Base-by-base conservation (phyloP, 2,113 vertebrate genomes). In the Eulemur rufifrons region DNA sequence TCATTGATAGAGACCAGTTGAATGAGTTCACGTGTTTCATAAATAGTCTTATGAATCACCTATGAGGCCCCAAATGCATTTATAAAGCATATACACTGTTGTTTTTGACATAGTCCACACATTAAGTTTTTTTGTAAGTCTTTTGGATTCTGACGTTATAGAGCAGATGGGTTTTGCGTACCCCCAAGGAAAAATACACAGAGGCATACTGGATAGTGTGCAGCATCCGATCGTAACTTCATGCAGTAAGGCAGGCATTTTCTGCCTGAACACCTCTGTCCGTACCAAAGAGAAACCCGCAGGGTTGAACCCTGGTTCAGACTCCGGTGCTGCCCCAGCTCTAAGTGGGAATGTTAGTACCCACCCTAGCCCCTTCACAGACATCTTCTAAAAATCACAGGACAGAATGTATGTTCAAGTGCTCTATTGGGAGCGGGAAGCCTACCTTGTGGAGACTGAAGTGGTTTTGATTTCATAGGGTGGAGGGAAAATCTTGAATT, bases 401-500 rank as follows among this genome's bases (percentile, higher is more conserved):
- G 69, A 93, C 27, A 93, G 1, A 39, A 27, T 8, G 11, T n/a
- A 29, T 25, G 4, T 25, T 17, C 66, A 93, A 23, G 8, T 25
- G 6, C 34, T 85, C 10, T 82, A 2, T 85, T 25, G 32, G 32
- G 18, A 73, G 6, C 2, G 21, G 25, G 5, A 23, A 8, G 59
- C 13, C 37, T 47, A 47, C 25, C 15, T 54, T 83, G 42, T 47
- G 29, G 23, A 92, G 10, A 10, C 47, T 59, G 14, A 32, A 76
- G 34, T 80, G 10, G 25, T 73, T 85, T 88, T 74, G 8, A 78
- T 59, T 88, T 84, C n/a, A 27, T 73, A 91, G 25, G 0, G 0
- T 18, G 8, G 27, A 88, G n/a, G 64, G 37, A 27, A 96, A 91
- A 77, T 80, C 76, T 90, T 85, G 13, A 96, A 88, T 54, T 84